Evolutionary conservation across 2,888 invertebrate genomes (phyloP).

Genomic region (Napeogenes inachia): DNA sequence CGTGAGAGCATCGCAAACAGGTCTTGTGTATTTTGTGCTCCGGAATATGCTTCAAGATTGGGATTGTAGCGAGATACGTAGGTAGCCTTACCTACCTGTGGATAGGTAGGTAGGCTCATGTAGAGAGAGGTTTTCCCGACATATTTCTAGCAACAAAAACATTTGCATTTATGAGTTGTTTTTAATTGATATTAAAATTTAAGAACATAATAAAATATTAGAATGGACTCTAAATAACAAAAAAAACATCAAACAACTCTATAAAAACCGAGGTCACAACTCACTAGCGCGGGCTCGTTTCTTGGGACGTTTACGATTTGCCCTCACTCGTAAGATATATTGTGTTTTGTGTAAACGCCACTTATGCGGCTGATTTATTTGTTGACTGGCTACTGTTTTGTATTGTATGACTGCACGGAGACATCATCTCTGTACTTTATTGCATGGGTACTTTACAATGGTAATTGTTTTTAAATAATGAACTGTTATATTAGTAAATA

Average conservation of each 20-base stretch:
- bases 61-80: background rate
- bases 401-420: slow-evolving; percentile 16
- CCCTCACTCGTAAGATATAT: slow-evolving; percentile 52
- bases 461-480: no score
- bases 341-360: slow-evolving; percentile 71
- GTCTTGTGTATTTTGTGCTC: slow-evolving; percentile 10
- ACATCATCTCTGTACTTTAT: background rate
- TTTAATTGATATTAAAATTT: no score
- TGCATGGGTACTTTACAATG: background rate
- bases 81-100: no score
- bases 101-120: background rate
- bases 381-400: slow-evolving; percentile 41
- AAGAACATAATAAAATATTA: background rate
- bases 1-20: slow-evolving; percentile 56
- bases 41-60: background rate
- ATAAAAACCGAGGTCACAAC: slow-evolving; percentile 47
- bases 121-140: no score
- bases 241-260: slow-evolving; percentile 30
- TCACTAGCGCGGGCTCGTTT: slow-evolving; percentile 35
- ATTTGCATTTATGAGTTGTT: no score
- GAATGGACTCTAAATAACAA: slow-evolving; percentile 3
- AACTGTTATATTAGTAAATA: no score
- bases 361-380: slow-evolving; percentile 67
- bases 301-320: slow-evolving; percentile 69
- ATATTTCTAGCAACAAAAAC: no score